Percentiles rank a stretch among this genome's conserved stretches.
phyloP scores from a whole-genome alignment of 2,113 vertebrate species.

The Gorsachius goisagi region DNA sequence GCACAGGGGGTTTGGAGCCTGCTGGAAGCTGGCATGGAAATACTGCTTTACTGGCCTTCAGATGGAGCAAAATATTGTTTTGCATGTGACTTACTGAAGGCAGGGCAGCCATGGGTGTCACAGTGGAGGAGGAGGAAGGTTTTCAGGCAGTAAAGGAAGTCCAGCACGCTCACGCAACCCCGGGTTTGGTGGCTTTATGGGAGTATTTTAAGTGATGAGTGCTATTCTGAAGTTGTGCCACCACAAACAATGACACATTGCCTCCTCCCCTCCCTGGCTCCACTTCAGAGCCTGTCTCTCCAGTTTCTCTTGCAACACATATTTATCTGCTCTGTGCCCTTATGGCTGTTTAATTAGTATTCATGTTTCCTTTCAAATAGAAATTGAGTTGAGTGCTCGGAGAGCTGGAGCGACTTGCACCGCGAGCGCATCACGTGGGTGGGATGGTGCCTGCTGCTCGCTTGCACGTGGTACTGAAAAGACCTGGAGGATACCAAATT shows the following conservation, averaged over 20 bases:
- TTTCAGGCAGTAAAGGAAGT: not conserved
- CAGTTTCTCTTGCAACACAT: not conserved
- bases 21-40: constrained; percentile 14
- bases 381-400: not conserved
- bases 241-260: constrained; percentile 1
- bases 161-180: accelerated
- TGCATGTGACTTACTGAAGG: not conserved
- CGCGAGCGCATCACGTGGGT: not conserved
- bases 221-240: constrained; percentile 2
- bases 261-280: constrained; percentile 24
- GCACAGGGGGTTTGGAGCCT: not conserved
- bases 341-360: constrained; percentile 35
- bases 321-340: constrained; percentile 39
- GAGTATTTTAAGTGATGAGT: not conserved
- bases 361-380: not conserved
- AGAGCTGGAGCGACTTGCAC: not conserved
- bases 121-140: not conserved
- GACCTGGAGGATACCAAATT: not conserved
- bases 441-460: constrained; percentile 1
- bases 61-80: not conserved
- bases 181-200: not conserved
- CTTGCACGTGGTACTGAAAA: not conserved
- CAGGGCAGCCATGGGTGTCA: not conserved
- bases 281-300: constrained; percentile 23
- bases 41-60: not conserved